Conservation (phyloP, 2,797 vertebrate genomes). For the Cossypha niveicapilla region DNA sequence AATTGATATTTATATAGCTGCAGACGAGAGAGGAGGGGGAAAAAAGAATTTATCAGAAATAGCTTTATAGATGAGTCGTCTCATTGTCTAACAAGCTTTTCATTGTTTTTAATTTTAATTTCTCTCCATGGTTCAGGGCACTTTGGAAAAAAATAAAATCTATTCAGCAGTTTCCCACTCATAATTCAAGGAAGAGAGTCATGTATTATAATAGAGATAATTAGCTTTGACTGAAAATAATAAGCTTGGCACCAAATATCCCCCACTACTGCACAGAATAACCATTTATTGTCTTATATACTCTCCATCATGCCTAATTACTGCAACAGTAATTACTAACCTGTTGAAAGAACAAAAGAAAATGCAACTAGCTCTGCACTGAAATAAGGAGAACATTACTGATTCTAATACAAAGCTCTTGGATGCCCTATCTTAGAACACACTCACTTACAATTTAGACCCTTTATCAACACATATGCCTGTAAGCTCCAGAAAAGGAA, state of each 20-base stretch:
- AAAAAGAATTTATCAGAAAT: constrained; percentile 59
- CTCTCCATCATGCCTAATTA: constrained; percentile 76
- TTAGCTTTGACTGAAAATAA: constrained; percentile 77
- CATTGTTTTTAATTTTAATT: constrained; percentile 75
- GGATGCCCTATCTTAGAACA: constrained; percentile 9
- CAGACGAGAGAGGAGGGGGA: neutral
- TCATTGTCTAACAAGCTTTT: constrained; percentile 74
- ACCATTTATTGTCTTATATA: constrained; percentile 71
- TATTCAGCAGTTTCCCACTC: constrained; percentile 78
- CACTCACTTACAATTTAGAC: neutral
- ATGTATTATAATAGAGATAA: constrained; percentile 77
- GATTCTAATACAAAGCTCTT: constrained; percentile 39
- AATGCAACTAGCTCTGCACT: constrained; percentile 48
- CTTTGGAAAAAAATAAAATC: constrained; percentile 56
- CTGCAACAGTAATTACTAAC: constrained; percentile 77
- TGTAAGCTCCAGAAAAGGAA: neutral
- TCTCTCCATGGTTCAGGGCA: constrained; percentile 72
- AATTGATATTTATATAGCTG: constrained; percentile 63
- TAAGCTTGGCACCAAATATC: constrained; percentile 68
- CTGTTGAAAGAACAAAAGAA: constrained; percentile 78
- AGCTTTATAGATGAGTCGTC: constrained; percentile 67
- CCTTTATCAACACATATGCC: neutral
- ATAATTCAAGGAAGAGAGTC: constrained; percentile 77
- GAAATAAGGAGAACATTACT: constrained; percentile 24
- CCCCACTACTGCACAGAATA: constrained; percentile 64